Percentiles rank a stretch among this genome's conserved stretches.
Evolutionary conservation across 1,140 invertebrate genomes (phyloP).

Genomic region (Euwallacea similis): DNA sequence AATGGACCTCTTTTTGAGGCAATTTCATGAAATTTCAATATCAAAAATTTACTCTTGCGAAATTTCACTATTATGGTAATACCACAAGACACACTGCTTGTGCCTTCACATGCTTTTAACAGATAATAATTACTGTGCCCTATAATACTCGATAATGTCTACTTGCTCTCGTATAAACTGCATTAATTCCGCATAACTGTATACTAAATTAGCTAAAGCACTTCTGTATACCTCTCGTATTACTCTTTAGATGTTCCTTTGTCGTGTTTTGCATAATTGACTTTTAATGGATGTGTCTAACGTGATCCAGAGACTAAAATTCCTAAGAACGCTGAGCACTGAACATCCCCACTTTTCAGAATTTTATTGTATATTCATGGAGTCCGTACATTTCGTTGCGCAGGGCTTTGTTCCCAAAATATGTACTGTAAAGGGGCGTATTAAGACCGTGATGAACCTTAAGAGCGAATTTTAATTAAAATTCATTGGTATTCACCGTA

Average conservation of each 20-base stretch:
- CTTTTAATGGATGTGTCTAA: not conserved
- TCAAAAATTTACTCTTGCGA: no score
- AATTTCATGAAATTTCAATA: no score
- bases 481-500: constrained; percentile 27
- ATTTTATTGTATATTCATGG: no score
- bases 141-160: constrained; percentile 1
- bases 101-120: not conserved
- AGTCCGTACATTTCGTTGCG: not conserved
- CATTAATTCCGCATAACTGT: constrained; percentile 6
- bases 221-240: not conserved
- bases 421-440: constrained; percentile 17
- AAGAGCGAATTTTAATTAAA: constrained; percentile 27
- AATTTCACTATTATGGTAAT: no score
- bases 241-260: not conserved
- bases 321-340: no score
- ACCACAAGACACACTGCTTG: no score
- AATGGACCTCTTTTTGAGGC: no score
- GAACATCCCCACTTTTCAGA: no score
- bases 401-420: constrained; percentile 15
- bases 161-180: constrained; percentile 3
- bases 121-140: not conserved
- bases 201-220: constrained; percentile 3
- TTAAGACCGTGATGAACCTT: not conserved
- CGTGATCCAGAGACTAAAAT: no score
- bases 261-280: not conserved